Conservation (phyloP, 2,797 vertebrate species). For the Pagetopsis macropterus region DNA sequence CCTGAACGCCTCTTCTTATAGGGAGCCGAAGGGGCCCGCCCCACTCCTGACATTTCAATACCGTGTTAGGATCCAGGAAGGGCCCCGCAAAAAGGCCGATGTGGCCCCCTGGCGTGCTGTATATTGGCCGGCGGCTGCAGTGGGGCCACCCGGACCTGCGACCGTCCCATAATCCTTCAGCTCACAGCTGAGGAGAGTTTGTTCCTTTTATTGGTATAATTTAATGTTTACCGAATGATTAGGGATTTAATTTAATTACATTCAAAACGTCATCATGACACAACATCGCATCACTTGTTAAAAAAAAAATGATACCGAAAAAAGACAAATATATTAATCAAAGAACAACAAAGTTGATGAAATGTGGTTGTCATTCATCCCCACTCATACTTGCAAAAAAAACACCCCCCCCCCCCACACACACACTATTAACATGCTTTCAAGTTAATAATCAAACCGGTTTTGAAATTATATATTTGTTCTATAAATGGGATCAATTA, state of each 20-base stretch:
- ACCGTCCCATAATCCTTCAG: background rate
- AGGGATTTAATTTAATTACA: too few species aligned
- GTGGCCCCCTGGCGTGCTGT: constrained; percentile 87
- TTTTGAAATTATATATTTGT: background rate
- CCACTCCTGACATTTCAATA: constrained; percentile 73
- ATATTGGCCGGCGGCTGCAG: constrained; percentile 76
- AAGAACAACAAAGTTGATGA: too few species aligned
- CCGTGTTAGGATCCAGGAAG: constrained; percentile 73
- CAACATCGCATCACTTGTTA: background rate
- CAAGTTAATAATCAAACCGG: background rate
- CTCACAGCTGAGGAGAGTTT: background rate
- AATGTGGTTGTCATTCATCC: too few species aligned
- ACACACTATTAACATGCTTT: background rate
- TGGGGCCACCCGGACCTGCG: constrained; percentile 59
- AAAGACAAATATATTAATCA: too few species aligned
- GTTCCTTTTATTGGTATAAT: too few species aligned
- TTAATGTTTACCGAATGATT: too few species aligned
- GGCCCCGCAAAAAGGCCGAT: constrained; percentile 75
- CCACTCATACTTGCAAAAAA: too few species aligned
- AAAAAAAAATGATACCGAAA: too few species aligned
- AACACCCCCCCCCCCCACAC: too few species aligned
- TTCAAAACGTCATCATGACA: too few species aligned
- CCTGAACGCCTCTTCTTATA: constrained; percentile 76
- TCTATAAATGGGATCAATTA: background rate
- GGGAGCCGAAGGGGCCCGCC: constrained; percentile 69